Percentiles rank a stretch among this genome's conserved stretches.
These are phyloP conservation scores for Polia nebulosa DNA, from an alignment of 2,888 invertebrate species.

Conservation along the genomic window DNA sequence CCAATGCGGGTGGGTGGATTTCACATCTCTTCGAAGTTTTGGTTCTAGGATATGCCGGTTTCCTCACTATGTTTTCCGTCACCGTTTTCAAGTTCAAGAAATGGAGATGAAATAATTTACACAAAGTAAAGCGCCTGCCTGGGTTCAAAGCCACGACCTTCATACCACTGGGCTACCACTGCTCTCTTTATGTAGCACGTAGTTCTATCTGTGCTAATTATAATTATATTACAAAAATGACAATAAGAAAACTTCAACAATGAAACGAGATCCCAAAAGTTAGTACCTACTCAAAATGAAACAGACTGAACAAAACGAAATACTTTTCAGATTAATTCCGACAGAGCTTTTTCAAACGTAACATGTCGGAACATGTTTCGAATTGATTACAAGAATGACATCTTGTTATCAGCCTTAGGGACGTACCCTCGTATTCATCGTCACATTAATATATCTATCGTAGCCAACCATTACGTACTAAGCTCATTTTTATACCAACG, in stretches of 20 bases:
- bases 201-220: no score
- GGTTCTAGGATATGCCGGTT: no score
- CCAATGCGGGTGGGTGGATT: no score
- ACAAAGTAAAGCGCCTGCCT: no score
- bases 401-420: constrained; percentile 36
- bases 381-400: constrained; percentile 41
- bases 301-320: constrained; percentile 17
- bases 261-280: not conserved
- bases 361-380: constrained; percentile 22
- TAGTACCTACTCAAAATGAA: not conserved
- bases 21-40: no score
- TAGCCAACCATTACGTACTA: constrained; percentile 44
- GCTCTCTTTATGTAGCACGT: no score
- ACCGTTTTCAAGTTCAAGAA: no score
- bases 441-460: constrained; percentile 42
- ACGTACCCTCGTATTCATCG: constrained; percentile 15
- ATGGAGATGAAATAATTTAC: no score
- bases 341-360: constrained; percentile 12
- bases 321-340: constrained; percentile 19
- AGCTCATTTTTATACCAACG: constrained; percentile 63
- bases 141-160: no score
- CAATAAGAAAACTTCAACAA: not conserved
- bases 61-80: no score
- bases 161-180: no score
- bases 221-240: not conserved